Percentiles rank a stretch among this genome's conserved stretches.
Evolutionary conservation across 2,113 vertebrate species (phyloP).

Genomic region (Anoplopoma fimbria): DNA sequence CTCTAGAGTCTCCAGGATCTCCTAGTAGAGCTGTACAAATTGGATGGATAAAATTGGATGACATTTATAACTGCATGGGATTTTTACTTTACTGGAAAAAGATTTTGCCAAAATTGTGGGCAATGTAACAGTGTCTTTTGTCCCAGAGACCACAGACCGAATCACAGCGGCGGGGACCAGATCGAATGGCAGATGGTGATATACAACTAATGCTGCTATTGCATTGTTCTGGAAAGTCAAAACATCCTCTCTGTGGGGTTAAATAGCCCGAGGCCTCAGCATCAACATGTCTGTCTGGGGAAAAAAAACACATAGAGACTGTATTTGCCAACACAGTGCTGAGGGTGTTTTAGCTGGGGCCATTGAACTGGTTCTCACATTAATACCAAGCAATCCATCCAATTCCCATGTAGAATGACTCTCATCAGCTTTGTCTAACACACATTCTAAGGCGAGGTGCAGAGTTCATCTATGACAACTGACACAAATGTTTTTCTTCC

Average conservation of each 20-base stretch:
- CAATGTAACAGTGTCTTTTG: not conserved
- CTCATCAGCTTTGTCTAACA: not conserved
- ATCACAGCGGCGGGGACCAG: not conserved
- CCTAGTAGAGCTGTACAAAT: not conserved
- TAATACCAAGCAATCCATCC: constrained; percentile 16
- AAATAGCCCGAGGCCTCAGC: not conserved
- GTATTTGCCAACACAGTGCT: constrained; percentile 3
- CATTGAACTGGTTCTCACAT: constrained; percentile 14
- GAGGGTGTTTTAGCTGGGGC: not conserved
- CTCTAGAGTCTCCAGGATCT: not conserved
- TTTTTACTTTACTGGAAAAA: not conserved
- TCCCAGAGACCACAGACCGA: not conserved
- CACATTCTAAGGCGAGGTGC: not conserved
- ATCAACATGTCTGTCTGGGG: constrained; percentile 18
- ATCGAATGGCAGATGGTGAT: constrained; percentile 36
- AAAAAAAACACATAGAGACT: constrained; percentile 10
- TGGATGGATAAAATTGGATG: not conserved
- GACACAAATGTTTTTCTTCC: not conserved
- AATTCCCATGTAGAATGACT: constrained; percentile 18
- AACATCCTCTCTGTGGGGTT: constrained; percentile 41
- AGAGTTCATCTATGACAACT: not conserved
- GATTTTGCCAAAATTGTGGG: not conserved
- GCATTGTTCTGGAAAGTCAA: constrained; percentile 44
- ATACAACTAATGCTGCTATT: constrained; percentile 39
- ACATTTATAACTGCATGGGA: not conserved